Evolutionary conservation across 2,113 vertebrate genomes (phyloP), one percentile per base, ranked within the genome.

Genomic region (Genyomyrus donnyi): DNA sequence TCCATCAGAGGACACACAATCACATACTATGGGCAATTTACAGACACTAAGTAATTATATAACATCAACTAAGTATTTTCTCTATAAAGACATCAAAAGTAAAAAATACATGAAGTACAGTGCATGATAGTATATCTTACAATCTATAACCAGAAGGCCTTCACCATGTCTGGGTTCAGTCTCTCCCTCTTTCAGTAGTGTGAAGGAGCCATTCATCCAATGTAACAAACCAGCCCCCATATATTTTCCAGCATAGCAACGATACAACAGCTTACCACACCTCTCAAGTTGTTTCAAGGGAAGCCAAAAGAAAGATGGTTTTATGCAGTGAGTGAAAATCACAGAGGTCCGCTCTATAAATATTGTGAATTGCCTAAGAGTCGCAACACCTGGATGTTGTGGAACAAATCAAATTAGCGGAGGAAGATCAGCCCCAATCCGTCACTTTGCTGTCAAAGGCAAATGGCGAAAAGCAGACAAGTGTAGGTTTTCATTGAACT

Each of bases 361-460:
- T 48, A 91, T 84, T 90, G 88, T 13, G 46, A 50, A 93, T 92
- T 58, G 15, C 90, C 86, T 89, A 24, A 53, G 89, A 89, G 53
- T 90, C 74, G 48, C 15, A 0, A 45, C 70, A 58, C 27, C 50
- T 91, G 89, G 90, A 93, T 92, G 45, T 90, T 70, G 70, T 74
- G 45, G 52, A 88, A n/a, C 85, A 91, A 91, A 92, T 21, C n/a
- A 49, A 91, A 92, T 91, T 46, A 91, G 85, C 49, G 50, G 53
- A 15, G 84, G 46, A 39, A 91, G 89, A 93, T 91, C 87, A 92
- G 89, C 31, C 50, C 58, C 58, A 46, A 53, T 85, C 91, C 88
- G 87, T 93, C 91, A 90, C 89, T 52, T 88, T 42, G 31, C 66
- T 77, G 88, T 85, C 10, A 62, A 74, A 31, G 19, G 39, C 46